These are phyloP conservation scores for Spodoptera littoralis DNA, from an alignment of 2,888 invertebrate genomes.

Conservation along the genomic window DNA sequence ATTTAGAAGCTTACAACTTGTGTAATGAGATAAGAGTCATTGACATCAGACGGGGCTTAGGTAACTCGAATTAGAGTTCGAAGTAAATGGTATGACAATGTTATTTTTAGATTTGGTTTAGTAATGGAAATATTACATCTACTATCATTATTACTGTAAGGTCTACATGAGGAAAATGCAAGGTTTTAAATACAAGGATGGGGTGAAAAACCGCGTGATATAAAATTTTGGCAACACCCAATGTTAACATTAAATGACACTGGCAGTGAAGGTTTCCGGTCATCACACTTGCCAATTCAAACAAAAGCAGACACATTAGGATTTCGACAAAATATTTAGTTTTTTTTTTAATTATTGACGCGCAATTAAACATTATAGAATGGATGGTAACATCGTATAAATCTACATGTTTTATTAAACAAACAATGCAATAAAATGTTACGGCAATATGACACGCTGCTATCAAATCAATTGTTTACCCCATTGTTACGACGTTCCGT, in stretches of 20 bases:
- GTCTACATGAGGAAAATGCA: neutral
- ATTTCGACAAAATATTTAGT: slow-evolving; percentile 30
- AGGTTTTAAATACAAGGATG: slow-evolving; percentile 22
- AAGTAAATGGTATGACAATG: no score
- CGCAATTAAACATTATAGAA: slow-evolving; percentile 4
- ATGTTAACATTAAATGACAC: slow-evolving; percentile 56
- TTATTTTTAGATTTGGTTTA: no score
- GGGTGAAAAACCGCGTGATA: slow-evolving; percentile 31
- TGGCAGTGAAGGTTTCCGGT: slow-evolving; percentile 61
- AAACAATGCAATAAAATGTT: slow-evolving; percentile 40
- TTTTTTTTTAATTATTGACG: slow-evolving; percentile 15
- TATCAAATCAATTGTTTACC: slow-evolving; percentile 46
- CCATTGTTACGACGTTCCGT: slow-evolving; percentile 51
- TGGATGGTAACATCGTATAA: slow-evolving; percentile 9
- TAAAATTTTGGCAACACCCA: slow-evolving; percentile 62
- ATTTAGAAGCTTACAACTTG: neutral
- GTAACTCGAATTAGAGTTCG: slow-evolving; percentile 13
- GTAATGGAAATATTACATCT: no score
- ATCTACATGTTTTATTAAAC: slow-evolving; percentile 14
- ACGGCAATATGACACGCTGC: slow-evolving; percentile 37
- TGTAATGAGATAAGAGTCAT: slow-evolving; percentile 27
- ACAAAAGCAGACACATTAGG: slow-evolving; percentile 43
- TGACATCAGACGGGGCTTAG: slow-evolving; percentile 41
- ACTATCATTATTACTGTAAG: no score
- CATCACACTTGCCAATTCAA: slow-evolving; percentile 58